Conservation (phyloP, 2,797 vertebrate genomes). For the Neoniphon sammara region DNA sequence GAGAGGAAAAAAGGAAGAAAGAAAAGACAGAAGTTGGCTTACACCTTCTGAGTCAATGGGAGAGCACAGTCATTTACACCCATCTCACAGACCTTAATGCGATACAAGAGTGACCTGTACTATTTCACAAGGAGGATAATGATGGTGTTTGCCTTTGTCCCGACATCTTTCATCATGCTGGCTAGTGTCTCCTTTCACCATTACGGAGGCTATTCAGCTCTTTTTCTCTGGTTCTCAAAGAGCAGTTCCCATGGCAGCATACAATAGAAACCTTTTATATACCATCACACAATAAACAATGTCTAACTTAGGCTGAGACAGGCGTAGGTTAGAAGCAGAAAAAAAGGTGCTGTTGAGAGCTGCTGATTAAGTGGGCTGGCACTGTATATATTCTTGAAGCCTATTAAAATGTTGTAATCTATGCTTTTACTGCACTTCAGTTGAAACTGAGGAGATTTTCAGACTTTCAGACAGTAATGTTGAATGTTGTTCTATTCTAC, state of each 20-base stretch:
- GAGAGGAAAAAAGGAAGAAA: constrained; percentile 26
- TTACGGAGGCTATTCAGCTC: constrained; percentile 52
- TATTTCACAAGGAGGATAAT: constrained; percentile 68
- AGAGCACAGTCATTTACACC: constrained; percentile 67
- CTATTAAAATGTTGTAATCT: neutral
- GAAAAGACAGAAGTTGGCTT: constrained; percentile 61
- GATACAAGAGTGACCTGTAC: constrained; percentile 69
- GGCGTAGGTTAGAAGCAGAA: constrained; percentile 25
- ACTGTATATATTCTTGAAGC: constrained; percentile 19
- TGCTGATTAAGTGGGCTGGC: constrained; percentile 42
- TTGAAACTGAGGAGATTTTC: constrained; percentile 20
- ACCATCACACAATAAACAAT: constrained; percentile 51
- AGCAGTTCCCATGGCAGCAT: constrained; percentile 54
- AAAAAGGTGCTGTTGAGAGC: constrained; percentile 20
- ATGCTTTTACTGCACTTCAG: constrained; percentile 6
- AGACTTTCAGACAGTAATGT: constrained; percentile 16
- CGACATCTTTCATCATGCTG: constrained; percentile 65
- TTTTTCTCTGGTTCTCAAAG: constrained; percentile 47
- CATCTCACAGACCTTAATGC: constrained; percentile 59
- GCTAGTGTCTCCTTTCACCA: constrained; percentile 52
- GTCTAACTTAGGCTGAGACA: constrained; percentile 22
- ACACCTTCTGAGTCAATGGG: constrained; percentile 66
- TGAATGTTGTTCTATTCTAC: constrained; percentile 8
- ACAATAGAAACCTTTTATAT: constrained; percentile 41
- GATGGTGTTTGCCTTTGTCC: constrained; percentile 69